Evolutionary conservation across 2,797 vertebrate genomes (phyloP).

Genomic region (Ciconia nigra): DNA sequence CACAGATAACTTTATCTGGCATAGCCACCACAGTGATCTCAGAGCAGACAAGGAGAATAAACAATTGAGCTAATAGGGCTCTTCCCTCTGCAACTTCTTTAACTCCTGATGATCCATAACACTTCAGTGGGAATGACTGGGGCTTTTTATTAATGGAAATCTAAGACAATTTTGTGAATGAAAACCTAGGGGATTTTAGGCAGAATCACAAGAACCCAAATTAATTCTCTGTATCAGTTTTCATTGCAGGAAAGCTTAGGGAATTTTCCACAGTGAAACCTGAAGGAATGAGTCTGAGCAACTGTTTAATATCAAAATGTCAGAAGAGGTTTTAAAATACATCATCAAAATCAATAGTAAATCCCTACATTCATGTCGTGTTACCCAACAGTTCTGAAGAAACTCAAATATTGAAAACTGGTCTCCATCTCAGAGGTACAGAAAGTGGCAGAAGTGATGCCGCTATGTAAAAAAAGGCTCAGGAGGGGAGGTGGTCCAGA

Average conservation of each 20-base stretch:
- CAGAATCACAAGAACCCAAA: neutral
- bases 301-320: neutral
- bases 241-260: neutral
- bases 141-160: neutral
- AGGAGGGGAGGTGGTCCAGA: neutral
- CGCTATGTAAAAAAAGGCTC: neutral
- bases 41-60: conserved; percentile 17
- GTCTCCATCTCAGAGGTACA: neutral
- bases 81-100: neutral
- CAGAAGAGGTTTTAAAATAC: neutral
- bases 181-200: neutral
- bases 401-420: neutral
- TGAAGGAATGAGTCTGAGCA: neutral
- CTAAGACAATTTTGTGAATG: neutral
- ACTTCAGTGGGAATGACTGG: neutral
- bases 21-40: neutral
- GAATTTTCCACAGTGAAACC: neutral
- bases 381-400: neutral
- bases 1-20: conserved; percentile 12
- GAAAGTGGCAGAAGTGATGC: neutral
- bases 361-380: neutral
- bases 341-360: neutral
- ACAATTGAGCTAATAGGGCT: neutral
- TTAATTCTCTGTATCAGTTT: neutral
- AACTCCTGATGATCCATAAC: neutral